Conservation (phyloP, 2,113 vertebrate species). For the Psammodynastes pulverulentus region DNA sequence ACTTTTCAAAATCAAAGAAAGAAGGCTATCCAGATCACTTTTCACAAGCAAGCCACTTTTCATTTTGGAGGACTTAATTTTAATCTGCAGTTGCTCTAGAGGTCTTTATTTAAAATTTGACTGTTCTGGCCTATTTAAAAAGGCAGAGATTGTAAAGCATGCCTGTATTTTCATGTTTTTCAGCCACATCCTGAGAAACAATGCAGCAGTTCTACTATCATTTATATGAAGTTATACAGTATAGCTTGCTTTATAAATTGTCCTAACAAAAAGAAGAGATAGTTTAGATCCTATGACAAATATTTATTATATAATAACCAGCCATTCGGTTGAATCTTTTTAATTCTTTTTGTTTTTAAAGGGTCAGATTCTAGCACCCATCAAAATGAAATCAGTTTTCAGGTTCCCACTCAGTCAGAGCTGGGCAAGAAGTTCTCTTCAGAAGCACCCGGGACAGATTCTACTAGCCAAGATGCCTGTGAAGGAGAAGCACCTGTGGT, state of each 20-base stretch:
- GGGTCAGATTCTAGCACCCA: constrained; percentile 74
- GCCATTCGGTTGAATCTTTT: background rate
- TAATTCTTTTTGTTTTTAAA: constrained; percentile 37
- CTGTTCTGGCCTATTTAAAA: background rate
- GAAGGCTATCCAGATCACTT: background rate
- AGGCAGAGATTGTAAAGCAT: background rate
- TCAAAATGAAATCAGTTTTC: constrained; percentile 79
- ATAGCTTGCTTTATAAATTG: background rate
- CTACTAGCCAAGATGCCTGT: constrained; percentile 73
- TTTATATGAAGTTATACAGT: background rate
- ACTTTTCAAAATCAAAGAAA: background rate
- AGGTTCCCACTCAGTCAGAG: constrained; percentile 80
- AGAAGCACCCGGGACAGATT: constrained; percentile 77
- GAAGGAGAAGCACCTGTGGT: constrained; percentile 76
- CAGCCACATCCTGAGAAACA: background rate
- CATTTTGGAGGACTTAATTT: background rate
- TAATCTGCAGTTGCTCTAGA: background rate
- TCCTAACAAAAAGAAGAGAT: background rate
- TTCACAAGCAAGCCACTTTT: background rate
- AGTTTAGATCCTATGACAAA: background rate
- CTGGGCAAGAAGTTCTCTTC: constrained; percentile 77
- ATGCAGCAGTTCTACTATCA: background rate
- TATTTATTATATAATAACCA: background rate
- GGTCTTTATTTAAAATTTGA: background rate
- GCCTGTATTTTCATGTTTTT: background rate